Conservation (phyloP, 2,113 vertebrate species). For the Colistium nudipinnis region DNA sequence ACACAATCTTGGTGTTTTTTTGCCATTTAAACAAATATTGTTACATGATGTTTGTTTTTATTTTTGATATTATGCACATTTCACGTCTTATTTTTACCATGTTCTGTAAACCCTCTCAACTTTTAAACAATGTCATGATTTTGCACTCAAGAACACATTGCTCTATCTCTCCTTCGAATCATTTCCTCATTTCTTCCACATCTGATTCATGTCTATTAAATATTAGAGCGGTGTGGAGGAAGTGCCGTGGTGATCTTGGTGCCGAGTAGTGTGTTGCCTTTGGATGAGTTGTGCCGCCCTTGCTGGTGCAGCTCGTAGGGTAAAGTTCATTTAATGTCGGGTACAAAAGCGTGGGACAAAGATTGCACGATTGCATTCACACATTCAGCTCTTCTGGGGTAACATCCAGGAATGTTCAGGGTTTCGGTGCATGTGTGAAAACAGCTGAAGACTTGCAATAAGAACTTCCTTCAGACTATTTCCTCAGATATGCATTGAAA, state of each 20-base stretch:
- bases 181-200: conserved; percentile 39
- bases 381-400: background rate
- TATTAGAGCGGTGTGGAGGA: conserved; percentile 88
- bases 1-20: too few relatives aligned
- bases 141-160: background rate
- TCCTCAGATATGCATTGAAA: background rate
- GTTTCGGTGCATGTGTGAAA: background rate
- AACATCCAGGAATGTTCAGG: background rate
- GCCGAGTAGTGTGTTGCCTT: conserved; percentile 90
- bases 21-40: too few relatives aligned
- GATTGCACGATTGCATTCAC: background rate
- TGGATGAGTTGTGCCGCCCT: conserved; percentile 88
- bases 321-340: background rate
- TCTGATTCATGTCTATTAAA: conserved; percentile 89
- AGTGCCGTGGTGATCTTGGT: conserved; percentile 87
- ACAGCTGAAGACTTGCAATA: background rate
- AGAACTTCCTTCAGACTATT: background rate
- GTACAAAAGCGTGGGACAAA: background rate
- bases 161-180: conserved; percentile 10
- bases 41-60: too few relatives aligned
- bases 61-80: too few relatives aligned
- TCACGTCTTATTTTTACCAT: background rate
- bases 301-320: conserved; percentile 73
- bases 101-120: background rate
- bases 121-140: background rate